Percentiles rank a stretch among this genome's conserved stretches.
Conservation (phyloP, 2,797 vertebrate genomes). For the Hozukius guyotensis region DNA sequence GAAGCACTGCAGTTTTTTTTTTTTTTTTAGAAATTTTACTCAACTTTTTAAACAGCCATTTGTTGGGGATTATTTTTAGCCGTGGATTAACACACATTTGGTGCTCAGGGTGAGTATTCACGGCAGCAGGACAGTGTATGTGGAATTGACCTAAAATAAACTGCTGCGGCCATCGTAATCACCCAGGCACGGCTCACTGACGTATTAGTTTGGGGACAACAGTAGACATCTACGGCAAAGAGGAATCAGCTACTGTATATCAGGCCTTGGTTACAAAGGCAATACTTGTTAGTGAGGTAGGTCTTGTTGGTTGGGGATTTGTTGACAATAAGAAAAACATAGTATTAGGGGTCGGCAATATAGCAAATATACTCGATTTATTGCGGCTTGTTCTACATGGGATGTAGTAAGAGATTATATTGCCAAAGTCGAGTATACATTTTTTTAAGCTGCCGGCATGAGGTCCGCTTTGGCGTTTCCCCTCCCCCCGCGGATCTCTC, state of each 20-base stretch:
- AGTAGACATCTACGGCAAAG: neutral
- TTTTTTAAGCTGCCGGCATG: too few relatives aligned
- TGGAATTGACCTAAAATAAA: neutral
- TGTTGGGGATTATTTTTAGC: neutral
- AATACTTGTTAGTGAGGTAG: neutral
- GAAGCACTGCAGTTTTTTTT: neutral
- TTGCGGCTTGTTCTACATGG: too few relatives aligned
- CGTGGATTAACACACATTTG: neutral
- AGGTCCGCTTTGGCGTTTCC: too few relatives aligned
- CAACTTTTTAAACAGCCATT: neutral
- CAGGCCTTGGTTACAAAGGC: neutral
- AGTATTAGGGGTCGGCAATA: too few relatives aligned
- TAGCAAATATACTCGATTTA: too few relatives aligned
- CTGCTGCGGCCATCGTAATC: neutral
- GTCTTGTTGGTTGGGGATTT: neutral
- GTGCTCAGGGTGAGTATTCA: neutral
- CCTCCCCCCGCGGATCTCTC: too few relatives aligned
- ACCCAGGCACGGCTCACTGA: neutral
- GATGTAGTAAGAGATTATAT: too few relatives aligned
- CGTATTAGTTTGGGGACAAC: neutral
- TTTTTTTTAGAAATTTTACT: neutral
- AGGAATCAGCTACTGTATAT: neutral
- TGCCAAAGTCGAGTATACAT: too few relatives aligned
- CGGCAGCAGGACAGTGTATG: neutral
- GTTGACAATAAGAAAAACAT: neutral